phyloP scores from a whole-genome alignment of 2,113 vertebrate genomes.

The Empidonax traillii region DNA sequence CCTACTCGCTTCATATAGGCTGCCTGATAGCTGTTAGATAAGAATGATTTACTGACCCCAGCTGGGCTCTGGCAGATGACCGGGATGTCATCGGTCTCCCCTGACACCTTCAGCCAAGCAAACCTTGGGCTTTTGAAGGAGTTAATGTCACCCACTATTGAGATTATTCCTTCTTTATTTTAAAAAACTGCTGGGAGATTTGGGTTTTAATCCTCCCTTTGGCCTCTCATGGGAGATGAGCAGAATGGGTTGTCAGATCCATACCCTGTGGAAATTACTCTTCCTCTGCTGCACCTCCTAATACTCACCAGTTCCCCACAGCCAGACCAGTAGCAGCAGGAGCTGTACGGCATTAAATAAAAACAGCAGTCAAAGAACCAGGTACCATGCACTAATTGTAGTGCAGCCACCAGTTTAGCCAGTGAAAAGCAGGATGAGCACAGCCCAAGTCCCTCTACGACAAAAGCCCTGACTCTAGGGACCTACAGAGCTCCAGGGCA shows the following conservation, averaged over 20 bases:
- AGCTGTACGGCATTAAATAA: background rate
- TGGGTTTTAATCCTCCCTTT: background rate
- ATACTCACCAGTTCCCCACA: background rate
- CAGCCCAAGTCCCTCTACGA: background rate
- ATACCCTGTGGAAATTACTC: background rate
- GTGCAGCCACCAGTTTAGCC: background rate
- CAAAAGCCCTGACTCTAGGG: background rate
- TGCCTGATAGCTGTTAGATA: background rate
- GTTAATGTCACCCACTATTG: background rate
- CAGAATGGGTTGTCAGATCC: background rate
- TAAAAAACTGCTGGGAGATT: background rate
- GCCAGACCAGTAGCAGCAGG: background rate
- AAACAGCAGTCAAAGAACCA: background rate
- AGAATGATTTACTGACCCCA: slow-evolving; percentile 8
- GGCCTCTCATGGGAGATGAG: background rate
- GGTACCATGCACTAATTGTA: background rate
- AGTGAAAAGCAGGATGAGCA: background rate
- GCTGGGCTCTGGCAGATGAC: background rate
- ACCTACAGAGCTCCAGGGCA: background rate
- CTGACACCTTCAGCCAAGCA: background rate
- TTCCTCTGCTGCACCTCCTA: background rate
- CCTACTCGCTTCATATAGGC: background rate
- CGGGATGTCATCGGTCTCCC: background rate
- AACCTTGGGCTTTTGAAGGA: background rate
- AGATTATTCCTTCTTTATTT: background rate